phyloP scores from a whole-genome alignment of 2,113 vertebrate species.

The Nycticebus coucang region DNA sequence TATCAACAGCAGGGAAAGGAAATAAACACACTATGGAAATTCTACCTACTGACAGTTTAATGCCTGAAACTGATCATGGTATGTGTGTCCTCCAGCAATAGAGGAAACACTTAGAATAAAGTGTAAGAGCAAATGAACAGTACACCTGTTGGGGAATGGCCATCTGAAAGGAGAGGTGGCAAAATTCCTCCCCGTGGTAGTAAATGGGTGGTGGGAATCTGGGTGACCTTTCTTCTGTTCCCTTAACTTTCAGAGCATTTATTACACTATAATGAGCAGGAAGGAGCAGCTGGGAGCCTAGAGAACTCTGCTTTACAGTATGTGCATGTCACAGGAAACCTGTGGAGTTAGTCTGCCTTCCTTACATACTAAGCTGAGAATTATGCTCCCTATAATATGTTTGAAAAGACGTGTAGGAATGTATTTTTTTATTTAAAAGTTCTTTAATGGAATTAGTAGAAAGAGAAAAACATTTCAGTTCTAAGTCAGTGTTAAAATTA shows the following conservation, averaged over 20 bases:
- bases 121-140: background rate
- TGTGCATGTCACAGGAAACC: background rate
- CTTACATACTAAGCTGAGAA: too few relatives aligned
- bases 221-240: background rate
- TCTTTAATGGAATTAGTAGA: background rate
- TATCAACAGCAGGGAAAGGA: background rate
- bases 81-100: background rate
- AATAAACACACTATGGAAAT: background rate
- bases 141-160: background rate
- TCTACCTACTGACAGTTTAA: background rate
- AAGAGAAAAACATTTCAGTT: background rate
- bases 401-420: background rate
- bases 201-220: background rate
- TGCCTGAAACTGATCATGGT: background rate
- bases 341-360: background rate
- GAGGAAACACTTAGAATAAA: background rate
- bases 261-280: too few relatives aligned
- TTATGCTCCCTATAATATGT: too few relatives aligned
- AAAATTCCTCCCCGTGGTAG: background rate
- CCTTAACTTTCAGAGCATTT: background rate
- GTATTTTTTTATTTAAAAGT: background rate
- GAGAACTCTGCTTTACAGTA: background rate
- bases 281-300: background rate
- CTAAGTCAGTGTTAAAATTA: conserved; percentile 91
- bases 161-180: background rate